Evolutionary conservation across 2,888 invertebrate species (phyloP), one percentile per base, ranked within the genome.

Genomic region (Caenorhabditis sp.): DNA sequence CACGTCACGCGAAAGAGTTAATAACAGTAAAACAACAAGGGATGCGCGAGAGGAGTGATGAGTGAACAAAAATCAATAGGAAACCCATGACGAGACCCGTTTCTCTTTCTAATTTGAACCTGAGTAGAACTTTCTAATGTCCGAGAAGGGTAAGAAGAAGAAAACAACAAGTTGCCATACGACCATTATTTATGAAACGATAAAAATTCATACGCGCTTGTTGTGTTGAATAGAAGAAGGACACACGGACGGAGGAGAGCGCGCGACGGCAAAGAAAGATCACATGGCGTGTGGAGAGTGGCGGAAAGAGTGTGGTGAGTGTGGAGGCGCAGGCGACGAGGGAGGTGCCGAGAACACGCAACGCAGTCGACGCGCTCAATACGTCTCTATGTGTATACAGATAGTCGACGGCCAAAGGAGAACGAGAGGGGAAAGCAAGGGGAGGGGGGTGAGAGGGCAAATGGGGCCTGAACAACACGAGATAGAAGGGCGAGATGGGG

Each of bases 141-240:
- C 12, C 38, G 12, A 38, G 38, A 38, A 49, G 19, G 49, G 49
- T n/a, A 49, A 47, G 22, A 31, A 31, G 26, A 54, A 54, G 16
- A 54, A 68, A 68, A 68, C 47, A 47, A 68, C 68, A 68, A 68
- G 54, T 68, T 31, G 54, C 54, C 49, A 51, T 38, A 24, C 68
- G 10, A 5, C 24, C 10, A 68, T 68, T 68, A 68, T 68, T 68
- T 68, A 68, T 66, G 54, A 68, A 68, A 68, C 54, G 51, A 68
- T 68, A 54, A 68, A 66, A 68, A 68, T 68, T 54, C 61, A 38
- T 61, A 38, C n/a, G 58, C 16, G 58, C 19, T 38, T 38, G 47
- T 19, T 47, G 56, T 28, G 56, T 35, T 19, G 28, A n/a, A 59
- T 10, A 59, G 58, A 35, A 35, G 19, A 31, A 35, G 12, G 14